Evolutionary conservation across 2,113 vertebrate genomes (phyloP), one percentile per base, ranked within the genome.

Genomic region (Ceuthmochares aereus): DNA sequence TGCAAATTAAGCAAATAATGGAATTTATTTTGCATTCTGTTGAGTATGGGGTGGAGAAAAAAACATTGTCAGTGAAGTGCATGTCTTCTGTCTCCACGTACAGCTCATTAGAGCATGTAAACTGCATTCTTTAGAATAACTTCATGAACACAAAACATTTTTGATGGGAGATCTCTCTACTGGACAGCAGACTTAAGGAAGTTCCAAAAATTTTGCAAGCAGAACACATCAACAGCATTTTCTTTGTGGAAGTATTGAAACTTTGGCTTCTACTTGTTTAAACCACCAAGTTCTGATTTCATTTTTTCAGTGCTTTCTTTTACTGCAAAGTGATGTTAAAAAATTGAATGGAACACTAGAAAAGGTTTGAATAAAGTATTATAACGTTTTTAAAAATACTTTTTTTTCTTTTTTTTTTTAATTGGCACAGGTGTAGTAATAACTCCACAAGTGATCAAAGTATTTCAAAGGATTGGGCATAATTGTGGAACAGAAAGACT

Each of bases 21-120:
- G 77, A 79, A 76, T 93, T 92, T 84, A 89, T 84, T 95, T 93
- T 90, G 49, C 77, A 89, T 94, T 94, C 66, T 64, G 18, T 77
- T 66, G 54, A 64, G 60, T 68, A 84, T 56, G 62, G 90, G 73
- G 69, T 90, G 92, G 83, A 84, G 69, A 81, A 95, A 85, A 93
- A 59, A 43, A 40, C 40, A 92, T 68, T 84, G 17, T 60, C 77
- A 62, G 66, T 90, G 93, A 87, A 94, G 51, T 67, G 47, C 32
- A 52, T 67, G 60, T 83, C 59, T 93, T 85, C 84, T 94, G 74
- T 86, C 63, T 92, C 87, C 70, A 83, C 37, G 86, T 25, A 63
- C 73, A 76, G 80, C 49, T 90, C 60, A 69, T 95, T 68, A 94
- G n/a, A 60, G 56, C 72, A 74, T 81, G 79, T 75, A 90, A 96